Percentiles rank a stretch among this genome's conserved stretches.
These are phyloP conservation scores for Eucera pruinosa DNA, from an alignment of 2,888 invertebrate genomes.

Conservation along the genomic window DNA sequence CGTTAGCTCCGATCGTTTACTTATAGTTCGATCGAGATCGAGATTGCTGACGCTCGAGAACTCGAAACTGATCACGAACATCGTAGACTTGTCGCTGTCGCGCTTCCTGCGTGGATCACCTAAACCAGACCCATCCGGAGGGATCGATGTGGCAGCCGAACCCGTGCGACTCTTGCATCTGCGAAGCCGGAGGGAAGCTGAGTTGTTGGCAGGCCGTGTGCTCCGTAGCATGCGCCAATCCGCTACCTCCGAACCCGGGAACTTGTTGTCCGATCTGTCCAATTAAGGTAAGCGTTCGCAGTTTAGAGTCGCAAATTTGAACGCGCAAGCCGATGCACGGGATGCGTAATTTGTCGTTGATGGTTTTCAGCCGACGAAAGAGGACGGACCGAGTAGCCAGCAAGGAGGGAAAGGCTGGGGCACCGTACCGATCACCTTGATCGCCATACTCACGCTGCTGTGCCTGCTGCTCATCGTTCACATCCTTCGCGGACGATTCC, in stretches of 20 bases:
- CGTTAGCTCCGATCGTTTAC: neutral
- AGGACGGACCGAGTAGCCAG: constrained; percentile 39
- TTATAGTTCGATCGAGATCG: no score
- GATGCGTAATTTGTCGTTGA: no score
- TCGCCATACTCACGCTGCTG: constrained; percentile 75
- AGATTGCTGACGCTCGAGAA: no score
- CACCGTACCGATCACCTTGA: constrained; percentile 78
- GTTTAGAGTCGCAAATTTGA: no score
- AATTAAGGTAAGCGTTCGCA: constrained; percentile 78
- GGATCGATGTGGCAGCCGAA: constrained; percentile 79
- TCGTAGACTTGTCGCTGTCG: constrained; percentile 79
- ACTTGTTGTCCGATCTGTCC: constrained; percentile 81
- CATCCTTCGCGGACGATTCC: constrained; percentile 77
- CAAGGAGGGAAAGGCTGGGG: constrained; percentile 76
- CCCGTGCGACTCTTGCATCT: constrained; percentile 78
- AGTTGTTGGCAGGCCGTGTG: constrained; percentile 80
- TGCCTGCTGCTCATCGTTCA: constrained; percentile 78
- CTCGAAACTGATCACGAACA: no score
- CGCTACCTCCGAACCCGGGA: constrained; percentile 76
- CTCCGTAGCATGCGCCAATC: constrained; percentile 77
- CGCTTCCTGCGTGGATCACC: constrained; percentile 77
- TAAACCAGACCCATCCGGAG: constrained; percentile 77
- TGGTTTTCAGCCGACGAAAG: constrained; percentile 49
- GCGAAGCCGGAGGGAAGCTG: constrained; percentile 77
- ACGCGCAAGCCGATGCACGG: no score